Evolutionary conservation across 2,888 invertebrate species (phyloP).

Genomic region (Eupithecia dodoneata): DNA sequence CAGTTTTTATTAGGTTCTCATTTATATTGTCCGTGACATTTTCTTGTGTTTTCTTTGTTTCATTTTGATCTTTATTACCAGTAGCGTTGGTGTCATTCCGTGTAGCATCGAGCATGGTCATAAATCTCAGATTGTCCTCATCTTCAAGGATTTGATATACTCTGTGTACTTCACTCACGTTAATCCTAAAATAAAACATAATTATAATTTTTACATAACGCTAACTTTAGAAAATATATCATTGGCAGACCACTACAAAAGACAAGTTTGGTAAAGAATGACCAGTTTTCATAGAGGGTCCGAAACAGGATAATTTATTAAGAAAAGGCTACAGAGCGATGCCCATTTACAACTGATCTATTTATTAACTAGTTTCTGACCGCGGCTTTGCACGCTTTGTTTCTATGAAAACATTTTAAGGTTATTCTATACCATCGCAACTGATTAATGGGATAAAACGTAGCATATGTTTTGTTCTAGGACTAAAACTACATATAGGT

Average conservation of each 20-base stretch:
- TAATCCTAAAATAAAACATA: slow-evolving; percentile 65
- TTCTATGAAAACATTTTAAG: no score
- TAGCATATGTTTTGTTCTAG: no score
- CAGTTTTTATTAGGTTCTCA: slow-evolving; percentile 73
- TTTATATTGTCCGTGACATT: slow-evolving; percentile 35
- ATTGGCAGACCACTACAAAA: background rate
- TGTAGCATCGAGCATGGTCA: slow-evolving; percentile 71
- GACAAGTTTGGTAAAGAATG: background rate
- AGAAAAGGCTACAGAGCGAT: background rate
- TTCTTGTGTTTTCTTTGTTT: slow-evolving; percentile 31
- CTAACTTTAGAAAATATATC: background rate
- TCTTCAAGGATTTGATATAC: slow-evolving; percentile 79
- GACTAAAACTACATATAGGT: no score
- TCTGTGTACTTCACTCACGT: slow-evolving; percentile 78
- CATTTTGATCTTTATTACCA: slow-evolving; percentile 35
- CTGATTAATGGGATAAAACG: no score
- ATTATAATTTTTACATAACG: background rate
- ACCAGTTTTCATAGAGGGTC: background rate
- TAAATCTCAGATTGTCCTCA: slow-evolving; percentile 76
- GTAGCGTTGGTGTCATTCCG: slow-evolving; percentile 49
- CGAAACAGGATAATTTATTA: no score
- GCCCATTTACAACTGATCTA: no score
- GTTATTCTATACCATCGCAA: no score
- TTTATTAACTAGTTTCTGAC: no score
- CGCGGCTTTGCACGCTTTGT: no score